These are phyloP conservation scores for Choloepus didactylus DNA, from an alignment of 2,797 vertebrate genomes.

Conservation along the genomic window DNA sequence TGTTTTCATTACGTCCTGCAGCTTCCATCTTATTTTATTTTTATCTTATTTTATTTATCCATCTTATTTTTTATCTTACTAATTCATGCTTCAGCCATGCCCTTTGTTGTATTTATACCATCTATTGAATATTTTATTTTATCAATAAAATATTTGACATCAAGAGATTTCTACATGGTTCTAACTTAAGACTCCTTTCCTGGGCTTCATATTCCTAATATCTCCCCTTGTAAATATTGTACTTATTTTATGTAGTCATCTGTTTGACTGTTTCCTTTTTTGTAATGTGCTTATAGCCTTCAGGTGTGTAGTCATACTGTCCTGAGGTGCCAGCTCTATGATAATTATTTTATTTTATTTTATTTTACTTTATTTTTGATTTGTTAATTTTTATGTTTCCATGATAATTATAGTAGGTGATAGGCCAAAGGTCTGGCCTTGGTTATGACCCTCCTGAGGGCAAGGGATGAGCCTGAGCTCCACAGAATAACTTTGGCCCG, in stretches of 20 bases:
- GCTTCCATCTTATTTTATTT: neutral
- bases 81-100: neutral
- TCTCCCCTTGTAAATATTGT: neutral
- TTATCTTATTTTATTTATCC: no score
- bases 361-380: no score
- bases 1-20: neutral
- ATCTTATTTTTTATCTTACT: neutral
- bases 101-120: neutral
- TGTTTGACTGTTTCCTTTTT: neutral
- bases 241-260: neutral
- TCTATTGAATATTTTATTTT: conserved; percentile 23
- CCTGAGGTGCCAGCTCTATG: neutral
- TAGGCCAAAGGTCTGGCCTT: neutral
- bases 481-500: no score
- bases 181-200: neutral
- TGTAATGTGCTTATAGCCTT: neutral
- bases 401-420: no score
- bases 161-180: conserved; percentile 22
- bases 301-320: neutral
- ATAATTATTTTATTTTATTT: no score
- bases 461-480: neutral
- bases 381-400: no score
- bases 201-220: neutral
- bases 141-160: neutral
- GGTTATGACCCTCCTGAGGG: neutral